These are phyloP conservation scores for Spatula clypeata DNA, from an alignment of 2,797 vertebrate genomes.

Conservation along the genomic window DNA sequence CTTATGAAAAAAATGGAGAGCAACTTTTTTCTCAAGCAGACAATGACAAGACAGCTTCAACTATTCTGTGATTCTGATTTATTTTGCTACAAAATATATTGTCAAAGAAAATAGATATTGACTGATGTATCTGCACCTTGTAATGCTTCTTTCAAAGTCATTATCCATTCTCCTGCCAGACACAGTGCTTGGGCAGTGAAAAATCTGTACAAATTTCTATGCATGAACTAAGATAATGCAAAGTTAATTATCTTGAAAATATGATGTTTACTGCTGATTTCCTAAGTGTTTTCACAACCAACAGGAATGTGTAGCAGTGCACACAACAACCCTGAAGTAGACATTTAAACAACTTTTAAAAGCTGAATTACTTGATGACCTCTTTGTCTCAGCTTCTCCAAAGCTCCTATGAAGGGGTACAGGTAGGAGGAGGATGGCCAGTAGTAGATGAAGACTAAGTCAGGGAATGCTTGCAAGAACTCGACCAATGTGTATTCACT, in stretches of 20 bases:
- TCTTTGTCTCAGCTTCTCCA: background rate
- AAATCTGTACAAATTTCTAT: background rate
- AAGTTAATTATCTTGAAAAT: background rate
- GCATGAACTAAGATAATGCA: background rate
- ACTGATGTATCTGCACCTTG: background rate
- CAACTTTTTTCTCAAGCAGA: no score
- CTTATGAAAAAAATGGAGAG: no score
- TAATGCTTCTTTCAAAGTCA: background rate
- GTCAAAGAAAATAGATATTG: background rate
- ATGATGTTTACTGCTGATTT: background rate
- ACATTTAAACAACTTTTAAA: background rate
- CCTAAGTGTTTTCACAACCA: background rate
- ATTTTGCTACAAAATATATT: background rate
- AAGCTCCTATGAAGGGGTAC: background rate
- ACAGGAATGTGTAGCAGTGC: background rate
- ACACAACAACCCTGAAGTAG: background rate
- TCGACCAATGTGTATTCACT: rapidly evolving
- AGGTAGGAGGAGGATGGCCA: background rate
- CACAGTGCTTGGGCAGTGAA: background rate
- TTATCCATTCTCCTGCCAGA: background rate
- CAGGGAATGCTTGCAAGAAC: background rate
- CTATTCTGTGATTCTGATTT: background rate
- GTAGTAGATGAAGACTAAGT: background rate
- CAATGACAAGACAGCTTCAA: background rate
- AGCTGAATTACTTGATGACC: background rate